Evolutionary conservation across 2,888 invertebrate genomes (phyloP).

Genomic region (Danaus chrysippus): DNA sequence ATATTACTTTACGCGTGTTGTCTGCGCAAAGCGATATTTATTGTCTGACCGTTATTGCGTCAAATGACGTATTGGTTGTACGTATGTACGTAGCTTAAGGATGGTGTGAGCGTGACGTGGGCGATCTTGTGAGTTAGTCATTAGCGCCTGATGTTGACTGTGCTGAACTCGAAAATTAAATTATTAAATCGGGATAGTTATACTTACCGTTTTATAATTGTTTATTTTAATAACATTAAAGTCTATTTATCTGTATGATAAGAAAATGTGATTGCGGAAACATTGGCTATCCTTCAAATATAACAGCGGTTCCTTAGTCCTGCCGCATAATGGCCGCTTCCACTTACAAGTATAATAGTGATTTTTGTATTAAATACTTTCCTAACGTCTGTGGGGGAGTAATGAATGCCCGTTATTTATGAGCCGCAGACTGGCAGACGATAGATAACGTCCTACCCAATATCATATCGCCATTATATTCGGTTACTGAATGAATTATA

Average conservation of each 20-base stretch:
- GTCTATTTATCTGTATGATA: not conserved
- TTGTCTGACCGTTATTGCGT: conserved; percentile 78
- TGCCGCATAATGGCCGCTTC: conserved; percentile 32
- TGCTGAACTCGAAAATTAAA: no score
- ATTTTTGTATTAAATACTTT: conserved; percentile 54
- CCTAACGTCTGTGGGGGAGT: conserved; percentile 52
- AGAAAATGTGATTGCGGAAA: not conserved
- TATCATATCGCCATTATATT: conserved; percentile 63
- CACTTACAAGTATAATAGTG: conserved; percentile 40
- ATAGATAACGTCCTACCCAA: conserved; percentile 61
- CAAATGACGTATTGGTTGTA: conserved; percentile 75
- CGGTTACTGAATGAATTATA: conserved; percentile 53
- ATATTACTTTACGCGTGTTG: conserved; percentile 79
- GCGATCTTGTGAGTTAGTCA: conserved; percentile 3
- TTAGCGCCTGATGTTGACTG: not conserved
- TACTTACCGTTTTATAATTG: no score
- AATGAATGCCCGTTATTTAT: conserved; percentile 68
- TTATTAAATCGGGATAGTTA: no score
- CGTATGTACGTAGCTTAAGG: conserved; percentile 64
- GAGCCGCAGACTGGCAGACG: conserved; percentile 56
- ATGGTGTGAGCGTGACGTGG: conserved; percentile 55
- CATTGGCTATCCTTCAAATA: not conserved
- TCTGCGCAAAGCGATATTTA: conserved; percentile 79
- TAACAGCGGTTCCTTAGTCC: conserved; percentile 5
- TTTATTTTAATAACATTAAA: no score